Conservation (phyloP, 2,888 invertebrate genomes). For the Eucera pruinosa region DNA sequence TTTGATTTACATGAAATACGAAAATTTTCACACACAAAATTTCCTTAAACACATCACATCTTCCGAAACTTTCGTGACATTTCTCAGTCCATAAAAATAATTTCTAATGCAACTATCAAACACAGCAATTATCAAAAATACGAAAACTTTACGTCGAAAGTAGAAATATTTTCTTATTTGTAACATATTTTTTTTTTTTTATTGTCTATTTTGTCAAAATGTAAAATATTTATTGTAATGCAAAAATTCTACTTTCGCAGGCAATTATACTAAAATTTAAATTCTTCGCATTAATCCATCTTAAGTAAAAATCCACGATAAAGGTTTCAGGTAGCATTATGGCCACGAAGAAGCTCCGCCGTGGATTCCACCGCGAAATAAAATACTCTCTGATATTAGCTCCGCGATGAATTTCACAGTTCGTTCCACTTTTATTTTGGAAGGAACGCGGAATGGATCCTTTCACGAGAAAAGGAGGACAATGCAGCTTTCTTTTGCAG, state of each 20-base stretch:
- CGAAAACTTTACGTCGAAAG: too few species aligned
- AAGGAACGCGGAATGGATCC: slow-evolving; percentile 21
- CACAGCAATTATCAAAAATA: too few species aligned
- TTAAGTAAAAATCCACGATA: neutral
- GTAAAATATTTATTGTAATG: neutral
- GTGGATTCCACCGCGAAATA: slow-evolving; percentile 3
- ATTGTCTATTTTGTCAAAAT: too few species aligned
- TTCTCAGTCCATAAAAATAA: too few species aligned
- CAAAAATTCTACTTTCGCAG: neutral
- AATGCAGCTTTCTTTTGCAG: slow-evolving; percentile 57
- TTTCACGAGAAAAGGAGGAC: slow-evolving; percentile 43
- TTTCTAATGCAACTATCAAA: too few species aligned
- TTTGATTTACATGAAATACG: too few species aligned
- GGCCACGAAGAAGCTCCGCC: neutral
- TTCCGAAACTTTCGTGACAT: too few species aligned
- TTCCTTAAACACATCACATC: too few species aligned
- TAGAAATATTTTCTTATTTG: too few species aligned
- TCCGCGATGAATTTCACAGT: slow-evolving; percentile 26
- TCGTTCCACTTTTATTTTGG: slow-evolving; percentile 30
- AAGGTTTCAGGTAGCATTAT: neutral
- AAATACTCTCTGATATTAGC: slow-evolving; percentile 42
- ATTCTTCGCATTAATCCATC: neutral
- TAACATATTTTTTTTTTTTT: too few species aligned
- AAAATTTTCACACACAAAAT: too few species aligned
- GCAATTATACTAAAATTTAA: neutral